These are phyloP conservation scores for Phyllotreta striolata DNA, from an alignment of 2,888 invertebrate genomes.

Conservation along the genomic window DNA sequence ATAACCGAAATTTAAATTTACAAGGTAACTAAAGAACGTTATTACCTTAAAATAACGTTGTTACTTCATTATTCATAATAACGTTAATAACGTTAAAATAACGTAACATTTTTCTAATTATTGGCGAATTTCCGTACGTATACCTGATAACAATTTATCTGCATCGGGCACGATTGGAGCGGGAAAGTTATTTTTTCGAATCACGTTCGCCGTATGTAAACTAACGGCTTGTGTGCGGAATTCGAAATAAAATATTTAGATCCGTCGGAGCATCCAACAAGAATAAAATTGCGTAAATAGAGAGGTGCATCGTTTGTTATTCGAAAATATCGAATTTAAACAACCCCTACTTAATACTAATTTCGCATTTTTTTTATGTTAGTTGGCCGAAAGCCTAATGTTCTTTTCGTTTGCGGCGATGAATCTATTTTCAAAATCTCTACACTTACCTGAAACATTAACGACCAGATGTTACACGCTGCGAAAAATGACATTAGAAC, in stretches of 20 bases:
- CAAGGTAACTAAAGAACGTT: no score
- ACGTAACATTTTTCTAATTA: no score
- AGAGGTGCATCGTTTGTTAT: no score
- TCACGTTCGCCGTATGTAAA: constrained; percentile 60
- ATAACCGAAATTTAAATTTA: no score
- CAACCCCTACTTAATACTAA: no score
- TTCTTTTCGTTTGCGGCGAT: constrained; percentile 32
- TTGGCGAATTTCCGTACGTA: no score
- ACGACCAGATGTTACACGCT: constrained; percentile 30
- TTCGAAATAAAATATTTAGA: constrained; percentile 59
- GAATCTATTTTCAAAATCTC: constrained; percentile 25
- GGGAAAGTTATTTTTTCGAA: constrained; percentile 48
- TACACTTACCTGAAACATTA: constrained; percentile 32
- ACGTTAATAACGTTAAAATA: no score
- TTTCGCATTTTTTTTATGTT: neutral
- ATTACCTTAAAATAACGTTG: no score
- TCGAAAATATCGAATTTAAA: no score
- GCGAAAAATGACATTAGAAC: constrained; percentile 37
- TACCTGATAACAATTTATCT: no score
- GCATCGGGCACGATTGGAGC: constrained; percentile 8
- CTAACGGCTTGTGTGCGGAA: constrained; percentile 55
- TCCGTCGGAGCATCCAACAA: constrained; percentile 56
- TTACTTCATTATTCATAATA: no score
- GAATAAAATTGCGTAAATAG: constrained; percentile 41
- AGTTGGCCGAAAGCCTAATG: constrained; percentile 12